Percentiles rank a stretch among this genome's conserved stretches.
Conservation (phyloP, 1,140 invertebrate genomes). For the Nasonia vitripennis region DNA sequence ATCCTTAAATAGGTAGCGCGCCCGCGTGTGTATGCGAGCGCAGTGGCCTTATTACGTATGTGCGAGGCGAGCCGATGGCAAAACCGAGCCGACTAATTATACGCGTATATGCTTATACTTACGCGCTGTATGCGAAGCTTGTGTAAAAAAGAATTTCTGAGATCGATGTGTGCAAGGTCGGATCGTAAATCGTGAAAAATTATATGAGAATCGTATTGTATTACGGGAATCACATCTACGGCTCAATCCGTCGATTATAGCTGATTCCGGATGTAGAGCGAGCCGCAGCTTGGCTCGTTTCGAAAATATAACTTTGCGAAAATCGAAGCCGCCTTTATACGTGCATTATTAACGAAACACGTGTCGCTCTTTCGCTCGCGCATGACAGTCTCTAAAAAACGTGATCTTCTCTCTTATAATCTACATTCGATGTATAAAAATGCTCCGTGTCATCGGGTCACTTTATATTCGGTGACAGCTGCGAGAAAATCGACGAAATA, state of each 20-base stretch:
- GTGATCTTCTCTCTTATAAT: too few species aligned
- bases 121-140: background rate
- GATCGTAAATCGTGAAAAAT: too few species aligned
- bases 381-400: background rate
- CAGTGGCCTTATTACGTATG: constrained; percentile 44
- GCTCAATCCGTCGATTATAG: too few species aligned
- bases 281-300: too few species aligned
- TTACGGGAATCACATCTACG: too few species aligned
- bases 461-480: background rate
- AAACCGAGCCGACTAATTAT: constrained; percentile 42
- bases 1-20: constrained; percentile 50
- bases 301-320: background rate
- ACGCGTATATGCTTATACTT: background rate
- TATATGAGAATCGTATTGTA: too few species aligned
- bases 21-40: background rate
- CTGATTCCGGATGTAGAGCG: too few species aligned
- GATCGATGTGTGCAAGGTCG: background rate
- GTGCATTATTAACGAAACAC: background rate
- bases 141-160: background rate
- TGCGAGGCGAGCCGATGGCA: constrained; percentile 14
- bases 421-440: background rate
- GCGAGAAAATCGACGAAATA: background rate
- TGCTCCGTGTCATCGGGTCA: background rate
- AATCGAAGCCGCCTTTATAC: too few species aligned
- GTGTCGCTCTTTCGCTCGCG: background rate